These are phyloP conservation scores for Heliconius cydno DNA, from an alignment of 2,888 invertebrate genomes.

Conservation along the genomic window DNA sequence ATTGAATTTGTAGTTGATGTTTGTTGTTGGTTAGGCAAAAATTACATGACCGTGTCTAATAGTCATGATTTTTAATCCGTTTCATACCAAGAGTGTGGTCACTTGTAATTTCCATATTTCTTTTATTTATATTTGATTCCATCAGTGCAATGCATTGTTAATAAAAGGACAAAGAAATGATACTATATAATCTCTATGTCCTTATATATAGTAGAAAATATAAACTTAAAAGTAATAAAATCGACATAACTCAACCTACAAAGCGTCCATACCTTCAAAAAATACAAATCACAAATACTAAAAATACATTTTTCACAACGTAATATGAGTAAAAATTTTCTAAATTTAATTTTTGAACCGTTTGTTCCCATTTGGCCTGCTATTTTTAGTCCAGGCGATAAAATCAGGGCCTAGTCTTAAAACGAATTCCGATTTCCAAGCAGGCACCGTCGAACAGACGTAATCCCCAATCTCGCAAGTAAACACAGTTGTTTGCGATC, in stretches of 20 bases:
- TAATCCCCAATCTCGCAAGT: slow-evolving; percentile 66
- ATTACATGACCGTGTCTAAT: background rate
- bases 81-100: too few species aligned
- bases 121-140: background rate
- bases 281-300: background rate
- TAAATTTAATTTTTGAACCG: slow-evolving; percentile 19
- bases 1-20: too few species aligned
- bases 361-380: slow-evolving; percentile 19
- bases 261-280: background rate
- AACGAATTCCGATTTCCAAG: slow-evolving; percentile 46
- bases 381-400: slow-evolving; percentile 34
- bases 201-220: too few species aligned
- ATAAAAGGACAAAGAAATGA: background rate
- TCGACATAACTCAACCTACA: background rate
- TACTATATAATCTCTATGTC: too few species aligned
- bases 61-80: background rate
- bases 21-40: background rate
- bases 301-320: background rate
- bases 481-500: slow-evolving; percentile 62
- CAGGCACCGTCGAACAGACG: slow-evolving; percentile 52
- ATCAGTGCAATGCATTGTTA: background rate
- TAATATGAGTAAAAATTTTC: background rate
- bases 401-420: slow-evolving; percentile 38
- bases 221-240: too few species aligned
- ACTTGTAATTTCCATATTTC: background rate